Evolutionary conservation across 23 tunicate species (phyloP), one percentile per base, ranked within the genome.

Genomic region (Ascidia mentula): DNA sequence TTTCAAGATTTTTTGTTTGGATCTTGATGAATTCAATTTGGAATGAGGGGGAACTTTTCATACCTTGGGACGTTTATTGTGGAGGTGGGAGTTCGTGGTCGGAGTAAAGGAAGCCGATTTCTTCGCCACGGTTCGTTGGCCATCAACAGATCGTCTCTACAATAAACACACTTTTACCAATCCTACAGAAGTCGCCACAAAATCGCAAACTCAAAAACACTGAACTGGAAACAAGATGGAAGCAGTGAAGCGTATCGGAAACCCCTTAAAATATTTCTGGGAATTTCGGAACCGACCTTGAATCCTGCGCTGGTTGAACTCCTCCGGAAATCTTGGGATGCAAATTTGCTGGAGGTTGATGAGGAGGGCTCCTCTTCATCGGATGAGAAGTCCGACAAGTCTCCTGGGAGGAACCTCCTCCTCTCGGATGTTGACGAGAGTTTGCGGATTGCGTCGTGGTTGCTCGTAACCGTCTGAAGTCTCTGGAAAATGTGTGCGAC

Each of bases 391-490:
- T 59, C 77, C 69, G 69, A 39, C 3, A 69, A 77, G 69, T 40
- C 33, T 2, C 38, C 39, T 6, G 80, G 45, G 36, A 40, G 31
- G 31, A 45, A 26, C 37, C 69, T 42, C 69, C 84, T 46, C 26
- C 84, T 71, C 20, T 33, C 36, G n/a, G 46, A 36, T 26, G 77
- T 37, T 1, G 85, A 71, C 17, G 31, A 59, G 18, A 85, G 38
- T 59, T 90, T 90, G 45, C 75, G 37, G 61, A 79, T 38, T 0
- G 90, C 90, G 40, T 86, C 97, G 13, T 81, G 82, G 38, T 84
- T 86, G 80, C 97, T 92, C 7, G 91, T 84, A 31, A 87, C 89
- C 31, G 97, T 82, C 42, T 83, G 91, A 18, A 82, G 37, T 82
- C 83, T 86, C 97, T 91, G 81, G 34, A 74, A n/a, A n/a, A n/a